phyloP scores from a whole-genome alignment of 2,797 vertebrate species.

The Premnoplex brunnescens region DNA sequence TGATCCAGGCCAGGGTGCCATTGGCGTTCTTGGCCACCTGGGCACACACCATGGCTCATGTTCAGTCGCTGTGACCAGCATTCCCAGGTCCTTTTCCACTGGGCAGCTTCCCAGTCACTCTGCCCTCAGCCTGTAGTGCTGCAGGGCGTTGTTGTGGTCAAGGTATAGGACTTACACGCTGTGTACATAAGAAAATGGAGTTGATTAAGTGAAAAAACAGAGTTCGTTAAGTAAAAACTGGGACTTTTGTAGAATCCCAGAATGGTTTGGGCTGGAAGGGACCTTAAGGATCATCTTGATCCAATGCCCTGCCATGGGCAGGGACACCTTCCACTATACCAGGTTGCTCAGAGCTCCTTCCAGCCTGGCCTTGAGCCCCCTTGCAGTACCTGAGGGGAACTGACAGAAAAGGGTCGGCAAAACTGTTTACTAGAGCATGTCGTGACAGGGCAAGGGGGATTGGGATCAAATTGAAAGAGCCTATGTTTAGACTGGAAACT shows the following conservation, averaged over 20 bases:
- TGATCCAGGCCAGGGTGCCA: background rate
- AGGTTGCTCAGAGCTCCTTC: background rate
- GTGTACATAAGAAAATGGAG: background rate
- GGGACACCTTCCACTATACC: background rate
- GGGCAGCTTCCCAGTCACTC: background rate
- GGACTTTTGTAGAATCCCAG: background rate
- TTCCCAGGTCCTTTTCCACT: background rate
- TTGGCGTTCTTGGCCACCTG: background rate
- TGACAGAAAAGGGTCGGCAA: background rate
- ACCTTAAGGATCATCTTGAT: fast-evolving
- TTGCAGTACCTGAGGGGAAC: background rate
- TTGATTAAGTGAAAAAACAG: background rate
- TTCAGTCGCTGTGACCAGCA: background rate
- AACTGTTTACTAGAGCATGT: background rate
- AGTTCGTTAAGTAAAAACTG: background rate
- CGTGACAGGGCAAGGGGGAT: background rate
- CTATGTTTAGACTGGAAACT: background rate
- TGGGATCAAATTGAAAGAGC: background rate
- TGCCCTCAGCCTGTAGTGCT: fast-evolving
- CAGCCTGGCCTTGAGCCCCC: background rate
- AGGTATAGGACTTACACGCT: fast-evolving
- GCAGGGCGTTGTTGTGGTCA: too few species aligned
- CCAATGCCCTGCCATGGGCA: background rate
- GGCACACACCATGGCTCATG: background rate
- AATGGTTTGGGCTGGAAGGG: background rate